Conservation (phyloP, 1,140 invertebrate species). For the Ips typographus region DNA sequence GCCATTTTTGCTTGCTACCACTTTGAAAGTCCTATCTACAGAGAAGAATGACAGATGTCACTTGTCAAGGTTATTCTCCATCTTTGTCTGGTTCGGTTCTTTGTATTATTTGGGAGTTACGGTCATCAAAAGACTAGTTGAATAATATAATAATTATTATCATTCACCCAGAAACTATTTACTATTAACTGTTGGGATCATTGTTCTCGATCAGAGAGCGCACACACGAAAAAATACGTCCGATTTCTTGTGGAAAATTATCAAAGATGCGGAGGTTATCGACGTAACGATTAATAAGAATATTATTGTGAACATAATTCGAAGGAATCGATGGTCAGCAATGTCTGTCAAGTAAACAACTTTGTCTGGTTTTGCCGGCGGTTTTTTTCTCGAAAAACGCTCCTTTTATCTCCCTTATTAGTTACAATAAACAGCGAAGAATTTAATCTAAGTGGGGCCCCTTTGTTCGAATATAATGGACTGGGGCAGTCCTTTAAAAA, state of each 20-base stretch:
- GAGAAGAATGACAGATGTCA: too few relatives aligned
- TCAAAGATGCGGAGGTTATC: neutral
- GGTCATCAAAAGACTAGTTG: too few relatives aligned
- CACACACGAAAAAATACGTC: neutral
- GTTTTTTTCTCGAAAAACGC: neutral
- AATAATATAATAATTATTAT: too few relatives aligned
- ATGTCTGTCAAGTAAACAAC: neutral
- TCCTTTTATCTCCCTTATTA: neutral
- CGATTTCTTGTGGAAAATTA: conserved; percentile 1
- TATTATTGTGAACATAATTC: too few relatives aligned
- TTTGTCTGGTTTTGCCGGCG: neutral
- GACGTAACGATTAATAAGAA: neutral
- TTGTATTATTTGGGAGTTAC: too few relatives aligned
- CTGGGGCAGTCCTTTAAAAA: conserved; percentile 15
- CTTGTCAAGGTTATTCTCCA: too few relatives aligned
- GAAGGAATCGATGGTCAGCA: neutral
- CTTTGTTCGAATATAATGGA: conserved; percentile 5
- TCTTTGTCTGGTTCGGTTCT: too few relatives aligned
- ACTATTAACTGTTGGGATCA: neutral
- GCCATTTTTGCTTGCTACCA: too few relatives aligned
- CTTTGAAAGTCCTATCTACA: too few relatives aligned
- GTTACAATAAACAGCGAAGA: neutral
- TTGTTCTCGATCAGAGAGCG: neutral
- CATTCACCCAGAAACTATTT: too few relatives aligned
- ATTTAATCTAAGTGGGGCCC: neutral